Evolutionary conservation across 2,797 vertebrate species (phyloP).

Genomic region (Trachurus trachurus): DNA sequence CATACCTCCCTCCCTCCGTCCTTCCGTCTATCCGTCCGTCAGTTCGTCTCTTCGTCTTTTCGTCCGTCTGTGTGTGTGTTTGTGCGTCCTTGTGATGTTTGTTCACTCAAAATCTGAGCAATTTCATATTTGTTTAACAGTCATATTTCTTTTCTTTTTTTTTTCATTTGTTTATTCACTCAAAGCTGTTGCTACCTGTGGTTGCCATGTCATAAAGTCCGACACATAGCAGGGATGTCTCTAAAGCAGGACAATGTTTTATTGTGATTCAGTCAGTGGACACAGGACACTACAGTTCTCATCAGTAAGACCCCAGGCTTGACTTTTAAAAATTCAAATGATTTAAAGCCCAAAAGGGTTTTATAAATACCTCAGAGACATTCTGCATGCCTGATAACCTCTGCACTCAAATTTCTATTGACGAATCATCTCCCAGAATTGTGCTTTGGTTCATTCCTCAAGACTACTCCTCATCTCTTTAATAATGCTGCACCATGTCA

Average conservation of each 20-base stretch:
- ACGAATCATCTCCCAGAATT: slow-evolving; percentile 61
- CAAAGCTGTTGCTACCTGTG: slow-evolving; percentile 74
- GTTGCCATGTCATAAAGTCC: slow-evolving; percentile 53
- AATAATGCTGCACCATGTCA: slow-evolving; percentile 62
- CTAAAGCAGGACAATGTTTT: slow-evolving; percentile 30
- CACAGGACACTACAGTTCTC: slow-evolving; percentile 19
- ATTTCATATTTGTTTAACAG: slow-evolving; percentile 63
- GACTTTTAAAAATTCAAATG: slow-evolving; percentile 27
- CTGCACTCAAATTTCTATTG: slow-evolving; percentile 64
- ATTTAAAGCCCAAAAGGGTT: slow-evolving; percentile 69
- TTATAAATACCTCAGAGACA: slow-evolving; percentile 72
- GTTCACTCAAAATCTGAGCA: slow-evolving; percentile 67
- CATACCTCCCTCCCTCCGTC: slow-evolving; percentile 64
- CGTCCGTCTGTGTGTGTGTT: slow-evolving; percentile 72
- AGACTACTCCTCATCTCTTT: slow-evolving; percentile 47
- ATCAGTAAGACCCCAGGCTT: slow-evolving; percentile 38
- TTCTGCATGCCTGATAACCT: slow-evolving; percentile 68
- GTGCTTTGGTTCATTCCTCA: slow-evolving; percentile 50
- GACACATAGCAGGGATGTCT: slow-evolving; percentile 55
- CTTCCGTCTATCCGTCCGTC: slow-evolving; percentile 66
- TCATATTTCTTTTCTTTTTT: slow-evolving; percentile 52
- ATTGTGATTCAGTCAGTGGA: slow-evolving; percentile 41
- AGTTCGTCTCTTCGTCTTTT: slow-evolving; percentile 69
- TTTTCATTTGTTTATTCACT: slow-evolving; percentile 53
- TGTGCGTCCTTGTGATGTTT: slow-evolving; percentile 71